phyloP scores from a whole-genome alignment of 2,797 vertebrate species.

The Macropus fuliginosus region DNA sequence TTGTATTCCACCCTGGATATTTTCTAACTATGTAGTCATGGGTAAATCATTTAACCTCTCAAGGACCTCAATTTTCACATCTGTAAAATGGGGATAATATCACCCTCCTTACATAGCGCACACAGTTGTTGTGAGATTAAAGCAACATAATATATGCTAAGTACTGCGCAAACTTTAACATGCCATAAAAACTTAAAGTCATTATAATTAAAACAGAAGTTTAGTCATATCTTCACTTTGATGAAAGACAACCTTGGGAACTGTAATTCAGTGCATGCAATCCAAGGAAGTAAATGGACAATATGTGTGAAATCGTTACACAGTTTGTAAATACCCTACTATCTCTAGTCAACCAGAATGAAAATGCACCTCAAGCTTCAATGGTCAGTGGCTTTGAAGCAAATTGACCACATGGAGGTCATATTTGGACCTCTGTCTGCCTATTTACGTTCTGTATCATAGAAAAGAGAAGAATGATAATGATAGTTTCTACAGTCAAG shows the following conservation, averaged over 20 bases:
- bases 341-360: constrained; percentile 1
- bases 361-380: background rate
- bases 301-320: rapidly evolving
- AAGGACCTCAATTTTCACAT: background rate
- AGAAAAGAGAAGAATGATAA: constrained; percentile 22
- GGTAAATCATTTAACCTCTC: background rate
- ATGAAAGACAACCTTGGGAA: background rate
- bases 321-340: no score
- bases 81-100: background rate
- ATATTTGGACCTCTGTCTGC: background rate
- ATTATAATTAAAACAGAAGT: background rate
- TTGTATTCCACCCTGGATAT: background rate
- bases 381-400: background rate
- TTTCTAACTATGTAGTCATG: background rate
- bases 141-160: background rate
- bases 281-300: no score
- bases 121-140: background rate
- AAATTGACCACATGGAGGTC: background rate
- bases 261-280: rapidly evolving
- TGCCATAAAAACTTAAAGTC: background rate
- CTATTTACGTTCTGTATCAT: background rate
- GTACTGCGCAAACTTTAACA: background rate
- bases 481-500: background rate
- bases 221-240: background rate
- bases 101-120: background rate